Base-by-base conservation (phyloP, 2,797 vertebrate species). In the Mionectes olivaceus region DNA sequence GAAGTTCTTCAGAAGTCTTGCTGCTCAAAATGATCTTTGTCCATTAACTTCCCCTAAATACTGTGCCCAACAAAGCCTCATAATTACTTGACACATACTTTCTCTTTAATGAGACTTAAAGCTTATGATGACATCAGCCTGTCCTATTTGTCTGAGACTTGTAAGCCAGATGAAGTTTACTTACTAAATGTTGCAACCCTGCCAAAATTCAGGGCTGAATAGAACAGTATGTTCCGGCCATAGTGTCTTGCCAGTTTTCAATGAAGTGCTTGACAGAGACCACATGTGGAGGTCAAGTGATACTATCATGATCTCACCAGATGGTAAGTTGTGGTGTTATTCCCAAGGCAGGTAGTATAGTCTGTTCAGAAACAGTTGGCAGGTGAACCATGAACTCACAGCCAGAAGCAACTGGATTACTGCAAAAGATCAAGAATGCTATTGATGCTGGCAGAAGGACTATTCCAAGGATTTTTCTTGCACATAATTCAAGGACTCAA, bases 141-240 rank as follows among this genome's bases (percentile, higher is more conserved):
- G 89, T 89, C 89, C 89, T 91, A 90, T 77, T 77, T 89, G 69
- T 71, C 95, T 88, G 77, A 49, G 83, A 74, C 49, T 80, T 49
- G 75, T 33, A 90, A 94, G 79, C 71, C 89, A 91, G 87, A 94
- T 73, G 64, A 93, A 95, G 56, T 96, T 94, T 80, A 94, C 93
- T 86, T 89, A 78, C 91, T 94, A 87, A 94, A 90, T 22, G 4
- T 5, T 92, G 81, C 71, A 80, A 76, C 67, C 57, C 81, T 83
- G 83, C 78, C 93, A 89, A 96, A 86, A 94, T 63, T 59, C 59
- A 90, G 70, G 39, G 81, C 78, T 84, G 71, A 79, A 90, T 3
- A 83, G 93, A 95, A 97, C 95, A 96, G 87, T 97, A 97, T 96
- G 95, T 97, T 86, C 83, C 6, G 30, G 90, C 90, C 85, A 79